Base-by-base conservation (phyloP, 2,888 invertebrate species). In the Deilephila porcellus region DNA sequence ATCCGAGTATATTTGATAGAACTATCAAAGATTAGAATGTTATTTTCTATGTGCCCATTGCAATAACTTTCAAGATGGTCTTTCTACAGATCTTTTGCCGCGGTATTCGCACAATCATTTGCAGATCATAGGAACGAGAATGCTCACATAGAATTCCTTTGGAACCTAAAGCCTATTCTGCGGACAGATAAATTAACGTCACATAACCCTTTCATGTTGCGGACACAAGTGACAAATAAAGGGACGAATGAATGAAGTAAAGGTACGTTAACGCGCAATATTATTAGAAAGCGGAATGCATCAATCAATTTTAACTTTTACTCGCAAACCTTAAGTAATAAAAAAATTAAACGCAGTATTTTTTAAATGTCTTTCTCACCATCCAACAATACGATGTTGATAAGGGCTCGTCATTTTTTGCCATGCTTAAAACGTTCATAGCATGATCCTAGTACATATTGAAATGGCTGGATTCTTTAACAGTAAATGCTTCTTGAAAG, bases 251-350 rank as follows among this genome's bases (percentile, higher is more conserved):
- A 52, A 25, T 52, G 17, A 67, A 52, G 25, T 52, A 52, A 52
- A 17, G 37, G 45, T n/a, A 45, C 64, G n/a, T 52, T 17, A 20
- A 17, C 25, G 1, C 17, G 17, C 25, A 52, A 52, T 67, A 52
- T 52, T 45, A 67, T 25, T 45, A 67, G 67, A 67, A 52, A 67
- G 67, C 37, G n/a, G 17, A 64, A 64, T 67, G 52, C 25, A 67
- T 52, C 45, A 64, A 64, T 45, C 64, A 25, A 20, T 32, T 62
- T 62, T 32, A 14, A 45, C 14, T 64, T 64, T 45, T 7, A 63
- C 45, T 45, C 14, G 45, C 45, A 45, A 11, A 45, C 45, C 14
- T 45, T 45, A 45, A 45, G 45, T 45, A 11, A 45, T 45, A 45
- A 45, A 45, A 45, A 45, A 45, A 45, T 14, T 45, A 45, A 45